Conservation (phyloP, 2,113 vertebrate species). For the Coracopsis vasa region DNA sequence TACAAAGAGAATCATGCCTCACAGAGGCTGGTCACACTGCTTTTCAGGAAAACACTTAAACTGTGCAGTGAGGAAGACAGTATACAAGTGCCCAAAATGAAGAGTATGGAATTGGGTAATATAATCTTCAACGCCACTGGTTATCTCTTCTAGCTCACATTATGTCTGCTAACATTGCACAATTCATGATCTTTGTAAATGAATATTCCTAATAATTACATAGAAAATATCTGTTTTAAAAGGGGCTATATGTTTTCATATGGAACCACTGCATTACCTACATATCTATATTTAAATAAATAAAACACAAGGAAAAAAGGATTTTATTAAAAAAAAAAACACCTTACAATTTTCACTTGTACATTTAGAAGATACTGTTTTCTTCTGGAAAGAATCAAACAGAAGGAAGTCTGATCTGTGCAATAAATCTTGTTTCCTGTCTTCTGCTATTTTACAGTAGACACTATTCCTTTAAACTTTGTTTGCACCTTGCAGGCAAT, state of each 20-base stretch:
- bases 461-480: constrained; percentile 48
- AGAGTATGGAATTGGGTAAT: background rate
- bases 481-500: constrained; percentile 43
- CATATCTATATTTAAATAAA: background rate
- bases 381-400: background rate
- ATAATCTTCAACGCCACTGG: background rate
- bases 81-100: background rate
- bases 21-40: background rate
- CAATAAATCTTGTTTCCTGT: constrained; percentile 27
- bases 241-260: background rate
- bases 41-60: background rate
- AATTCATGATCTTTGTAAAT: background rate
- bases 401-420: background rate
- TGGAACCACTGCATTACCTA: background rate
- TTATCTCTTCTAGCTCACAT: background rate
- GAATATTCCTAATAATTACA: background rate
- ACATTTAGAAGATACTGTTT: background rate
- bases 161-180: fast-evolving
- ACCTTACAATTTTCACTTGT: background rate
- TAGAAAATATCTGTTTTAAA: background rate
- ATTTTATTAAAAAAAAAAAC: background rate
- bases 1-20: background rate
- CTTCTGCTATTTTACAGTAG: background rate
- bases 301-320: too few species aligned
- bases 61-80: background rate